These are phyloP conservation scores for Cotesia congregata DNA, from an alignment of 2,888 invertebrate species.

Conservation along the genomic window DNA sequence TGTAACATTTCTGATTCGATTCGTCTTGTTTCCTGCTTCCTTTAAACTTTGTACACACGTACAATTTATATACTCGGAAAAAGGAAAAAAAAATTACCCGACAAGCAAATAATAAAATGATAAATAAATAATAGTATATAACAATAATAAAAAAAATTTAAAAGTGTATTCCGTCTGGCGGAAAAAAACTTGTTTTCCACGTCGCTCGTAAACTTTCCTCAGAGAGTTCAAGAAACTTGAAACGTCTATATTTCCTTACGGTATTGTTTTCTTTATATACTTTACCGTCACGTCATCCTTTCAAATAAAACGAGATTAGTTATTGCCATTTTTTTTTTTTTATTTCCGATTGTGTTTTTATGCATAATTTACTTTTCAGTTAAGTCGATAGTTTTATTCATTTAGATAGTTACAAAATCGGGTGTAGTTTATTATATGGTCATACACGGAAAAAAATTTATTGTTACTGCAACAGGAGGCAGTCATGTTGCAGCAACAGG, in stretches of 20 bases:
- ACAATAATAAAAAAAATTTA: constrained; percentile 9
- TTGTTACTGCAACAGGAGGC: too few species aligned
- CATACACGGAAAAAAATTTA: too few species aligned
- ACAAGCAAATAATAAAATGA: neutral
- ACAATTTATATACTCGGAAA: neutral
- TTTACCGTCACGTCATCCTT: neutral
- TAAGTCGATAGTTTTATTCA: neutral
- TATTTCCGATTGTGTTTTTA: neutral
- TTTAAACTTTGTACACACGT: constrained; percentile 6
- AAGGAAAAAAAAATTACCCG: neutral
- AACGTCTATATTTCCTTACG: neutral
- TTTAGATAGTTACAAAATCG: neutral
- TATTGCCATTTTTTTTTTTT: neutral
- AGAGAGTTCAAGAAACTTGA: constrained; percentile 8
- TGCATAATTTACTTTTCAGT: neutral
- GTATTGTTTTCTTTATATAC: constrained; percentile 1
- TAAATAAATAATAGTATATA: neutral
- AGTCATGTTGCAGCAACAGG: too few species aligned
- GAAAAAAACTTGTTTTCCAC: constrained; percentile 26
- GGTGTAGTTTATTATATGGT: neutral
- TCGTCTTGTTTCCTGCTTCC: constrained; percentile 12
- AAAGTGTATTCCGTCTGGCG: constrained; percentile 5
- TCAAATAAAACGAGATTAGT: neutral
- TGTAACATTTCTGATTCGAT: constrained; percentile 9
- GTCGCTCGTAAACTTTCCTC: constrained; percentile 17